phyloP scores from a whole-genome alignment of 2,888 invertebrate genomes.

The Eristalinus aeneus region DNA sequence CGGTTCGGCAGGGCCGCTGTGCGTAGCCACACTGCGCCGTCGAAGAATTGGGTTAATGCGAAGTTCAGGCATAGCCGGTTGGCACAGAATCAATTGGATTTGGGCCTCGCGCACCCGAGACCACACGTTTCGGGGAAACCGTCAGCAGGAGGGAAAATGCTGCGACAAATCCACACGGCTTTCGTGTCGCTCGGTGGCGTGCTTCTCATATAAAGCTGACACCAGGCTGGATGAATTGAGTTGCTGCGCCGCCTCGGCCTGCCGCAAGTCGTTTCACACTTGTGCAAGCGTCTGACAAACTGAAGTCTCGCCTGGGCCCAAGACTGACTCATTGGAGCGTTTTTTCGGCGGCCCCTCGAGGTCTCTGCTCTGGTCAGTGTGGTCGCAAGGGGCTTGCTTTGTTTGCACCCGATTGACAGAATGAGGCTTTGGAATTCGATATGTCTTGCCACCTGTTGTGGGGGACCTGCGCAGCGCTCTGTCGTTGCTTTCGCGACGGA shows the following conservation, averaged over 20 bases:
- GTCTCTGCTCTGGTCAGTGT: slow-evolving; percentile 33
- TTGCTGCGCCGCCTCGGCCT: slow-evolving; percentile 46
- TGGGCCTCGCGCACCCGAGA: neutral
- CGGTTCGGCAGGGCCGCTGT: slow-evolving; percentile 1
- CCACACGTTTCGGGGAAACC: neutral
- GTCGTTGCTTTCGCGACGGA: slow-evolving; percentile 20
- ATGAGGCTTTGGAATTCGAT: slow-evolving; percentile 66
- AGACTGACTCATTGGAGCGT: neutral
- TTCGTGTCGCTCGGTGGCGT: slow-evolving; percentile 26
- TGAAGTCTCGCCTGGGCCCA: slow-evolving; percentile 41
- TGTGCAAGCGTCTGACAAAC: slow-evolving; percentile 40
- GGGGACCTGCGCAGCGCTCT: slow-evolving; percentile 20
- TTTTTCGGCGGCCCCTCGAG: neutral
- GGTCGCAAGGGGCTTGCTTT: slow-evolving; percentile 29
- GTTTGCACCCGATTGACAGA: slow-evolving; percentile 62
- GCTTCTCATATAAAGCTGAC: slow-evolving; percentile 50
- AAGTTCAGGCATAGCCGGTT: slow-evolving; percentile 44
- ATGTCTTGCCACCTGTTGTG: slow-evolving; percentile 63
- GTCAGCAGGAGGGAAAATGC: slow-evolving; percentile 17
- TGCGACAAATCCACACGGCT: slow-evolving; percentile 50
- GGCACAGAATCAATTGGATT: slow-evolving; percentile 22
- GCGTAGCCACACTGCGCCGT: slow-evolving; percentile 23
- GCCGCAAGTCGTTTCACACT: slow-evolving; percentile 67
- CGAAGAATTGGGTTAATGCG: slow-evolving; percentile 59
- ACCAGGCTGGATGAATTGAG: slow-evolving; percentile 31